Evolutionary conservation across 1,140 invertebrate species (phyloP).

Genomic region (Philaenus spumarius): DNA sequence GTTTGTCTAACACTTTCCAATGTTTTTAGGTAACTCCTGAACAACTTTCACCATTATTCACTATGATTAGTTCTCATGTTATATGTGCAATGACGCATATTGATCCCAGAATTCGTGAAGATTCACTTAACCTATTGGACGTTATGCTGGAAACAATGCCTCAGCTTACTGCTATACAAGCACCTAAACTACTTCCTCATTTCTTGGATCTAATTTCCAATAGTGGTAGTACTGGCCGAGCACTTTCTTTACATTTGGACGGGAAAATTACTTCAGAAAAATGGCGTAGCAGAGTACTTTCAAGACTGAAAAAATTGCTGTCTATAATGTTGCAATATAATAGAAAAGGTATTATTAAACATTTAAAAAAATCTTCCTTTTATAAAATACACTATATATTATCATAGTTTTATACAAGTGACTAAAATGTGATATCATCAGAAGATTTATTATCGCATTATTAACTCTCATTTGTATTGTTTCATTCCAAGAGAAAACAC

Average conservation of each 20-base stretch:
- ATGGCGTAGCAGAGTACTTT: constrained; percentile 22
- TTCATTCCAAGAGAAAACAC: no score
- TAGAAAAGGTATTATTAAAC: neutral
- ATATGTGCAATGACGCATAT: constrained; percentile 84
- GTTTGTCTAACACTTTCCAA: no score
- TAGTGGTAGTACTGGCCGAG: constrained; percentile 6
- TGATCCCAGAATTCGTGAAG: constrained; percentile 66
- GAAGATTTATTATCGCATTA: no score
- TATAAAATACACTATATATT: no score
- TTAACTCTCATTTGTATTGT: no score
- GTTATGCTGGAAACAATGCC: constrained; percentile 54
- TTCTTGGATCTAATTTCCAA: constrained; percentile 66
- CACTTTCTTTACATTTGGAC: constrained; percentile 24
- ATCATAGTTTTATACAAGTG: no score
- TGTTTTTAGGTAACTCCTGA: constrained; percentile 36
- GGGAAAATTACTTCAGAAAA: constrained; percentile 18
- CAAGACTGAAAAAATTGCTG: constrained; percentile 15
- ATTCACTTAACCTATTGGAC: constrained; percentile 71
- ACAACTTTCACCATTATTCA: constrained; percentile 57
- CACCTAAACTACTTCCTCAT: constrained; percentile 61
- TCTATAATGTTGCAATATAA: constrained; percentile 7
- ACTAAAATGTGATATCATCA: no score
- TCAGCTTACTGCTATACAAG: constrained; percentile 51
- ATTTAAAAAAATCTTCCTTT: no score
- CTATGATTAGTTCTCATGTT: constrained; percentile 66